Base-by-base conservation (phyloP, 2,113 vertebrate genomes). In the Cynopterus brachyotis region DNA sequence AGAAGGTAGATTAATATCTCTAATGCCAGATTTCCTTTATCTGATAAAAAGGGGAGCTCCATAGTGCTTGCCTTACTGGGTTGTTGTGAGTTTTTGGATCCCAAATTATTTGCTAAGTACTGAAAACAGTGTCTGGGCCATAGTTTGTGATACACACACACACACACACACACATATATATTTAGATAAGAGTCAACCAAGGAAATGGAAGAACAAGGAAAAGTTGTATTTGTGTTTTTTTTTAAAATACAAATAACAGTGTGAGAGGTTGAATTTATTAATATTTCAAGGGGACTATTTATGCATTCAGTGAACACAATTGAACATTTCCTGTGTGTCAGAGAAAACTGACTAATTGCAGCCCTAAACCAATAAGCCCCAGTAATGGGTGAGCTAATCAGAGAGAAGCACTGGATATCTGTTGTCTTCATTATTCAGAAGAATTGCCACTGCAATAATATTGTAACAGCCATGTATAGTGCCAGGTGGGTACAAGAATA, bases 171-270 rank as follows among this genome's bases (percentile, higher is more conserved):
- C n/a, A n/a, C 53, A 20, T 32, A 35, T 50, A 8, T 73, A 26
- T 69, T 92, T 66, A 90, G 15, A 30, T 60, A 50, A 83, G 91
- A 62, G 45, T 69, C 50, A 92, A 47, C 6, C 8, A 62, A 83
- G 26, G 37, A 73, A 86, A 70, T 76, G 4, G 72, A 59, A 59
- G 22, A 83, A 85, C 53, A 59, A 89, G 1, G 10, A 60, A 60
- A 13, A 85, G 19, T 32, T 82, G n/a, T 19, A 64, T 47, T 75
- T 60, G 6, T 60, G 24, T 70, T 53, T 94, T 22, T 22, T 82
- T 60, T 75, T 92, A 91, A 32, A 30, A n/a, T 86, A 66, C 45
- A 73, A 76, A 75, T 69, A 85, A 59, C 28, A 88, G 16, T 4
- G 9, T 50, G 19, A 64, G 12, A 64, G 9, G 2, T 28, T 84